A percentile compares a stretch with the other conserved stretches of the same genome.
Conservation (phyloP, 2,113 vertebrate species). For the Hippocampus zosterae region DNA sequence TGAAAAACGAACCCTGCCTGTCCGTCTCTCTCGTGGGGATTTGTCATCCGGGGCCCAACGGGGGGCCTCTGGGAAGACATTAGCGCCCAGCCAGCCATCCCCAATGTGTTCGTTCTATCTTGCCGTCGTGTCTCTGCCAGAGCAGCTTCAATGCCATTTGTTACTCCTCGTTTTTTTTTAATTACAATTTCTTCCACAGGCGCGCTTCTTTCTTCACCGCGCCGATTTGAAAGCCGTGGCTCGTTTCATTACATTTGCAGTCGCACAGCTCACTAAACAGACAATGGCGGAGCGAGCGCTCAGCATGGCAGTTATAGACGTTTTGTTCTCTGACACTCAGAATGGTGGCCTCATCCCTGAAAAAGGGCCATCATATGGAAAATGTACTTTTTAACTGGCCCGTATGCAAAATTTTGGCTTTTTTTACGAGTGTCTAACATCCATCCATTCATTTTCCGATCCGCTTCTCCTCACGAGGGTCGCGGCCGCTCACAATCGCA, state of each 20-base stretch:
- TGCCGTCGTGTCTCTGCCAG: constrained; percentile 34
- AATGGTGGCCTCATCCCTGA: not conserved
- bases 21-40: constrained; percentile 44
- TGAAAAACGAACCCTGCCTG: constrained; percentile 45
- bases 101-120: constrained; percentile 36
- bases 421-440: not conserved
- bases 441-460: no score
- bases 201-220: constrained; percentile 26
- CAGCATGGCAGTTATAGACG: not conserved
- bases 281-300: not conserved
- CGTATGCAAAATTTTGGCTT: not conserved
- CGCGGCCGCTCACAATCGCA: no score
- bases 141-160: constrained; percentile 54
- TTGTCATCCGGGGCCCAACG: constrained; percentile 32
- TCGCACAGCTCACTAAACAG: not conserved
- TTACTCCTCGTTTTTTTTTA: constrained; percentile 46
- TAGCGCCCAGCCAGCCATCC: constrained; percentile 60
- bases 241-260: constrained; percentile 7
- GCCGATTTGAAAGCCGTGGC: constrained; percentile 18
- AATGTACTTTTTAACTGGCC: not conserved
- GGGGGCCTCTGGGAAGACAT: constrained; percentile 61
- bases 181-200: constrained; percentile 32
- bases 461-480: no score
- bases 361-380: not conserved
- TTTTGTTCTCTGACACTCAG: not conserved